Evolutionary conservation across 2,797 vertebrate species (phyloP).

Genomic region (Liasis olivaceus): DNA sequence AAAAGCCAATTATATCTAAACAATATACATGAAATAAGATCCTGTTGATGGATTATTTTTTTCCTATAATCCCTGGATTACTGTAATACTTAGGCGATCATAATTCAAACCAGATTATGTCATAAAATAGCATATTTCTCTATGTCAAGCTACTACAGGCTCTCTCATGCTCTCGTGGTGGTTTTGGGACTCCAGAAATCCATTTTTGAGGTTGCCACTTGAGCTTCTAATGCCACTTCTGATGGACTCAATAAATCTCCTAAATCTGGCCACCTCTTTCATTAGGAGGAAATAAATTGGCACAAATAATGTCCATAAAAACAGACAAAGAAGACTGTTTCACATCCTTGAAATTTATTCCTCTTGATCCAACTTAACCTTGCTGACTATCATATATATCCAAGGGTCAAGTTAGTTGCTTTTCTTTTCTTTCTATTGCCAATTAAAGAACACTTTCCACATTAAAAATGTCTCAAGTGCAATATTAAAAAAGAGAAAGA

Average conservation of each 20-base stretch:
- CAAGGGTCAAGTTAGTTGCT: conserved; percentile 8
- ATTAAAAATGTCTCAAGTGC: background rate
- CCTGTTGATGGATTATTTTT: background rate
- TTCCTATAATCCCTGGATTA: background rate
- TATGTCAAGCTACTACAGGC: background rate
- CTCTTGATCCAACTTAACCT: conserved; percentile 26
- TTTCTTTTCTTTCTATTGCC: conserved; percentile 4
- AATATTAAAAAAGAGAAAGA: no score
- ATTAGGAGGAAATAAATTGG: background rate
- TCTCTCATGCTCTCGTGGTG: background rate
- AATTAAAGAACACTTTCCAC: conserved; percentile 28
- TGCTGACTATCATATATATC: conserved; percentile 6
- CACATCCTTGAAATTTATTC: background rate
- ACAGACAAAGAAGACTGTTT: background rate
- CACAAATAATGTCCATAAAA: background rate
- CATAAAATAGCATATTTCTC: background rate
- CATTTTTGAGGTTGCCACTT: background rate
- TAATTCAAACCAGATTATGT: background rate
- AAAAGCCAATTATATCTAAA: background rate
- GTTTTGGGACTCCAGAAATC: background rate
- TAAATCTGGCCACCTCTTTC: background rate
- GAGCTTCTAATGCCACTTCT: background rate
- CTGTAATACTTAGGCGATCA: background rate
- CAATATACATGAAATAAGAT: background rate
- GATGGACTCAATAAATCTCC: background rate